Evolutionary conservation across 2,113 vertebrate genomes (phyloP).

Genomic region (Willisornis vidua): DNA sequence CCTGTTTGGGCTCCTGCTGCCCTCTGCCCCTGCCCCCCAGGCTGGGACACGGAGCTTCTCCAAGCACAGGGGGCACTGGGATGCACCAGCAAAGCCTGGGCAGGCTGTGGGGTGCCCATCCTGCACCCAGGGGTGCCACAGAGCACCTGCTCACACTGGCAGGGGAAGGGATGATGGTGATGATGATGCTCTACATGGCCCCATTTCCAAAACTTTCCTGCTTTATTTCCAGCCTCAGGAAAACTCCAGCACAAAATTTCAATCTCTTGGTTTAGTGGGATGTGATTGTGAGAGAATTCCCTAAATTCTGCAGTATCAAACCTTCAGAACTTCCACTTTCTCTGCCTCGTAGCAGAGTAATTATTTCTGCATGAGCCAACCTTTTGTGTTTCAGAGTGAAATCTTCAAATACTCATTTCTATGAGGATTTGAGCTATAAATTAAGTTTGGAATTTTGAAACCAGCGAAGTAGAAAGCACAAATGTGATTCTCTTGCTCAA

Average conservation of each 20-base stretch:
- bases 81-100: too few species aligned
- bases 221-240: neutral
- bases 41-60: accelerated
- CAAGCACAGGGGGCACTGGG: too few species aligned
- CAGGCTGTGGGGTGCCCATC: accelerated
- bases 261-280: neutral
- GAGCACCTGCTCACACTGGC: neutral
- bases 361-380: neutral
- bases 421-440: neutral
- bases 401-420: neutral
- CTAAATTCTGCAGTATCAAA: neutral
- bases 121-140: neutral
- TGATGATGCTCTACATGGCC: neutral
- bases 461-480: neutral
- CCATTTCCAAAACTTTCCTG: neutral
- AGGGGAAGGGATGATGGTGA: neutral
- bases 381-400: neutral
- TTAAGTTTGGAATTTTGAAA: neutral
- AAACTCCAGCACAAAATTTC: neutral
- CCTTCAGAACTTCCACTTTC: neutral
- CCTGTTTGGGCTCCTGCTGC: neutral
- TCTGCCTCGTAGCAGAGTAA: accelerated
- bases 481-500: accelerated
- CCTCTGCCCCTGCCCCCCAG: neutral
- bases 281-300: neutral